Base-by-base conservation (phyloP, 2,113 vertebrate species). In the Paraplagusia blochii region DNA sequence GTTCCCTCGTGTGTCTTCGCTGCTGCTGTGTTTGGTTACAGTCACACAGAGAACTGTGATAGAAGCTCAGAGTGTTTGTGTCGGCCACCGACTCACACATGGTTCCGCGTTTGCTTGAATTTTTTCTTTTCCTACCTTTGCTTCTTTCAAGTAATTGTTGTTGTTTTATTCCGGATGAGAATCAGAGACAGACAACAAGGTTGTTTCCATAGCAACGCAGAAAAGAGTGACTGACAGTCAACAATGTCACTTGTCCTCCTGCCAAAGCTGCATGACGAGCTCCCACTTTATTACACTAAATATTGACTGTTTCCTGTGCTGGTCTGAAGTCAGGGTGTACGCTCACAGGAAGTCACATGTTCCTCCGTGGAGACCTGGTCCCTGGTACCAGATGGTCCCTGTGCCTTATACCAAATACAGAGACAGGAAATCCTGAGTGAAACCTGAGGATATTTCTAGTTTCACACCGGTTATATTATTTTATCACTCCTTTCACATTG, bases 141-240 rank as follows among this genome's bases (percentile, higher is more conserved):
- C 55, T 58, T 80, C 77, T 76, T 72, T 53, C 58, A 18, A 70
- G 74, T 62, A 53, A 17, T 16, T 51, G 77, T 63, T 22, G 16
- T 48, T 77, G 60, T 62, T 58, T 53, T 58, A 48, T 61, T 61
- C 66, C 71, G 72, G 69, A 68, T 84, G 82, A 79, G 72, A 74
- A 60, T 69, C 22, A 0, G 58, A 69, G 59, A 55, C 8, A 70
- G 75, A 70, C 76, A 83, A 66, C 80, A 83, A 80, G 83, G 82
- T 86, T 82, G 82, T 86, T 80, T 77, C 85, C 82, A 82, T 77
- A 36, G 82, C 66, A 83, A 82, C 81, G 46, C 53, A 11, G 76
- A 79, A 50, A 69, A 43, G 10, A 72, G 64, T 70, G 81, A 85
- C 64, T 77, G 85, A 81, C 76, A 70, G 76, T 73, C 55, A 14